Evolutionary conservation across 2,113 vertebrate genomes (phyloP).

Genomic region (Pedetes capensis): DNA sequence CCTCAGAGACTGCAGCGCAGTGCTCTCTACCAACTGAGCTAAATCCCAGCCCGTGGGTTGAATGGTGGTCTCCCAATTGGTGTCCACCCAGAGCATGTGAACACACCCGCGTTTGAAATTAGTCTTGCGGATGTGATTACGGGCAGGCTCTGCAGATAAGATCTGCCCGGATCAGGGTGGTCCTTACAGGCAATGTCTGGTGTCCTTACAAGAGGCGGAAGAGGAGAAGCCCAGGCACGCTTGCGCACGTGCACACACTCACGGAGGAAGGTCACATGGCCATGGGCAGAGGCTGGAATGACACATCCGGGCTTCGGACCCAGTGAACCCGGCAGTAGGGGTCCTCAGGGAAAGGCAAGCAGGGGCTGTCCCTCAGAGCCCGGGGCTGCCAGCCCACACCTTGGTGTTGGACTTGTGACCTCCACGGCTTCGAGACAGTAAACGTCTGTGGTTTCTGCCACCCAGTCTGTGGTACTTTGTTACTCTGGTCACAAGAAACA

Average conservation of each 20-base stretch:
- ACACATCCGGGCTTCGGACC: accelerated
- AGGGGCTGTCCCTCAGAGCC: not conserved
- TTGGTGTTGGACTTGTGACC: not conserved
- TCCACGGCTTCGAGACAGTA: not conserved
- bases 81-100: accelerated
- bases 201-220: not conserved
- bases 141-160: not conserved
- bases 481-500: not conserved
- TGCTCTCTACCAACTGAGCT: too few species aligned
- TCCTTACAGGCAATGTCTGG: not conserved
- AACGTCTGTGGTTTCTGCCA: not conserved
- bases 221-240: not conserved
- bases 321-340: too few species aligned
- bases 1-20: too few species aligned
- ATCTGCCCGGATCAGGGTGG: accelerated
- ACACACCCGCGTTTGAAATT: accelerated
- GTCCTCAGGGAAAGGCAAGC: accelerated
- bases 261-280: accelerated
- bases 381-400: not conserved
- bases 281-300: accelerated
- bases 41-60: too few species aligned
- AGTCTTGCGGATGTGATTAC: not conserved
- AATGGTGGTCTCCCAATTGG: not conserved
- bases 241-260: accelerated
- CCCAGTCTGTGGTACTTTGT: not conserved